Base-by-base conservation (phyloP, 2,797 vertebrate genomes). In the Austrolebias charrua region DNA sequence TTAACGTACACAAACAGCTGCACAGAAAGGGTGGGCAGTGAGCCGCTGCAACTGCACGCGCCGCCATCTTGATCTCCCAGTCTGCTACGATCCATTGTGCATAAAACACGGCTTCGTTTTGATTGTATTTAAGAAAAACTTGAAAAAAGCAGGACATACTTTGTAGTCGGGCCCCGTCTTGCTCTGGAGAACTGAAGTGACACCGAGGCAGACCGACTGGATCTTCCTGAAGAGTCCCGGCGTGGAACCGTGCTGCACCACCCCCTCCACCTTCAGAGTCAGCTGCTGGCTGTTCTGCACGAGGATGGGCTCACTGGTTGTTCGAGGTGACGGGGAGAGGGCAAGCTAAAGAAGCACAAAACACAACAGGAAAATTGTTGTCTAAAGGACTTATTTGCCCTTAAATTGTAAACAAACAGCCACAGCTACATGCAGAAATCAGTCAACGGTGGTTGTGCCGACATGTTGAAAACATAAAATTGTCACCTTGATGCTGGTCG, bases 221-320 rank as follows among this genome's bases (percentile, higher is more conserved):
- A 99, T 97, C 87, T 95, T 97, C 40, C 98, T 94, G 86, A 99
- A 99, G 46, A 99, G 94, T 29, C 97, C 97, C 0, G 96, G 96
- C 20, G 93, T 95, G 0, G 95, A 94, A 13, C 96, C 97, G 0
- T 98, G 97, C 83, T 99, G 98, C 65, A 99, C 95, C 38, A 99
- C 98, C 1, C 98, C 98, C 80, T 99, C 98, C 38, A 99, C 97
- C 80, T 99, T 99, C 14, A 99, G 86, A 0, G 96, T 95, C 88
- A 99, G 69, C 40, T 98, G 97, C 87, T 99, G 97, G 78, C 91
- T 98, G 84, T 90, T 98, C 87, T 99, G 97, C 29, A 99, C 94
- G 0, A 95, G 92, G 79, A 99, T 98, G 8, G 97, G 96, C 71
- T 99, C 97, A 8, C 90, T 94, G 1, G 94, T 94, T 16, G 95